Evolutionary conservation across 2,113 vertebrate genomes (phyloP).

Genomic region (Prolemur simus): DNA sequence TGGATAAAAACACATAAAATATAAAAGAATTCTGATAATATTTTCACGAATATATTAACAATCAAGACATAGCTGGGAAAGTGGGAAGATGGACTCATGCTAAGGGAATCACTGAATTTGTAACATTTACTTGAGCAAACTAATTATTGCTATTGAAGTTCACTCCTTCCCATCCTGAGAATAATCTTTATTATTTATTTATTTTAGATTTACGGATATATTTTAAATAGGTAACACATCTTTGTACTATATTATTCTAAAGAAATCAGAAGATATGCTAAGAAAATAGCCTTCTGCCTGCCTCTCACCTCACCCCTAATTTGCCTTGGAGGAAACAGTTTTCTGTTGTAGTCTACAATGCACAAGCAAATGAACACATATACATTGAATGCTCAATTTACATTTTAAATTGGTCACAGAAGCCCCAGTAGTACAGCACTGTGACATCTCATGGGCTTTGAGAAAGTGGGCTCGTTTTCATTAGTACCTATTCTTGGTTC

Average conservation of each 20-base stretch:
- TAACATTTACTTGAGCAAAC: background rate
- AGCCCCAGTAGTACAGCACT: background rate
- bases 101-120: background rate
- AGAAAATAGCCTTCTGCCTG: background rate
- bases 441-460: background rate
- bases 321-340: background rate
- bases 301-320: background rate
- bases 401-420: slow-evolving; percentile 34
- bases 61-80: background rate
- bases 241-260: background rate
- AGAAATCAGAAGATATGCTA: background rate
- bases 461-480: slow-evolving; percentile 8
- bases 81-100: background rate
- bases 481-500: background rate
- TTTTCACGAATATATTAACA: background rate
- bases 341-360: background rate
- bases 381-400: background rate
- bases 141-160: background rate
- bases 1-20: background rate
- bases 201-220: background rate
- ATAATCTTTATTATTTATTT: background rate
- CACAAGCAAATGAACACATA: background rate
- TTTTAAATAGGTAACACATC: slow-evolving; percentile 22
- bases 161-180: background rate
- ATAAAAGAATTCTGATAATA: background rate